A percentile compares a stretch with the other conserved stretches of the same genome.
Evolutionary conservation across 1,140 invertebrate species (phyloP).

Genomic region (Cataglyphis hispanica): DNA sequence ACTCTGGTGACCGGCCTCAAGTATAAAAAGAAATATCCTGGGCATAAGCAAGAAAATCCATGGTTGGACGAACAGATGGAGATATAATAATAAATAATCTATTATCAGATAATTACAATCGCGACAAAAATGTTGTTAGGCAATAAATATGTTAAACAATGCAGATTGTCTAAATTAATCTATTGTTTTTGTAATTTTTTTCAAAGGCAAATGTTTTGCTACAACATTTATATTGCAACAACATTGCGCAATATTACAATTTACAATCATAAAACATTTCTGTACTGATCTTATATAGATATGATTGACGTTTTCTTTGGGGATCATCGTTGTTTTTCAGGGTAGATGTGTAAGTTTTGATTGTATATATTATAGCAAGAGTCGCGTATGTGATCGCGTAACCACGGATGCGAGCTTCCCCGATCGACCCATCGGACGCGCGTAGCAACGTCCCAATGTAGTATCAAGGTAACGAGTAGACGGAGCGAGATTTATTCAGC

Average conservation of each 20-base stretch:
- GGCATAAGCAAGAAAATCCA: conserved; percentile 88
- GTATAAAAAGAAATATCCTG: conserved; percentile 93
- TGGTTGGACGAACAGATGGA: conserved; percentile 41
- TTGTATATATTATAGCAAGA: no score
- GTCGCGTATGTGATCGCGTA: background rate
- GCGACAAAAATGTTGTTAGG: background rate
- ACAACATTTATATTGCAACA: no score
- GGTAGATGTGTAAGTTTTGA: no score
- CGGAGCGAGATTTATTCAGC: background rate
- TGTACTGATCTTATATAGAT: no score
- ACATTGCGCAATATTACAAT: no score
- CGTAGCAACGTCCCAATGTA: conserved; percentile 64
- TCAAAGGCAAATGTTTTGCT: no score
- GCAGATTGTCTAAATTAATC: no score
- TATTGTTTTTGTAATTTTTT: no score
- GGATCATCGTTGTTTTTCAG: no score
- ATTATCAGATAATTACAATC: background rate
- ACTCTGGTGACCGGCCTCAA: conserved; percentile 94
- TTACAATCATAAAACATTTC: no score
- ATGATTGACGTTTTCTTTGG: no score
- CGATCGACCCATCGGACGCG: conserved; percentile 66
- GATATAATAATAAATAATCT: conserved; percentile 54
- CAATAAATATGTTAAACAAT: conserved; percentile 23
- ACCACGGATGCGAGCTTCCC: background rate
- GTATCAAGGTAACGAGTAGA: conserved; percentile 9